phyloP scores from a whole-genome alignment of 2,888 invertebrate genomes.

The Drosophila algonquin region DNA sequence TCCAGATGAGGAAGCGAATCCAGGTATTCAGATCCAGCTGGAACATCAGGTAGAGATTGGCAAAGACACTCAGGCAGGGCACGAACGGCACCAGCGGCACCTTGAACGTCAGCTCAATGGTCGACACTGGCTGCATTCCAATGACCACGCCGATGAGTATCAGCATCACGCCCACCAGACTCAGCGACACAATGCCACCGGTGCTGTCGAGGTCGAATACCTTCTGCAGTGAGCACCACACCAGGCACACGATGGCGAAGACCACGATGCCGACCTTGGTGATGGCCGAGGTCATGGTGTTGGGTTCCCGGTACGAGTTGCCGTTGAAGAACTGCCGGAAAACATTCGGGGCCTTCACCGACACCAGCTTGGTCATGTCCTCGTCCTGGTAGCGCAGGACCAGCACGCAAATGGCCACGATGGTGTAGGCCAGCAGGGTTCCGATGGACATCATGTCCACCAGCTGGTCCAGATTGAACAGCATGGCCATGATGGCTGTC shows the following conservation, averaged over 20 bases:
- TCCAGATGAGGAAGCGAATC: slow-evolving; percentile 94
- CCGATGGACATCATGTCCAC: slow-evolving; percentile 99
- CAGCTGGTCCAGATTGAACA: slow-evolving; percentile 95
- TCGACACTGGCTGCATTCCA: slow-evolving; percentile 88
- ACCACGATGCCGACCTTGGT: slow-evolving; percentile 87
- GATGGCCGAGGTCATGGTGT: slow-evolving; percentile 87
- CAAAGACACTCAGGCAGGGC: slow-evolving; percentile 92
- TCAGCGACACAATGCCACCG: slow-evolving; percentile 84
- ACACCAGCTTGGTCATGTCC: slow-evolving; percentile 78
- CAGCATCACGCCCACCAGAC: slow-evolving; percentile 85
- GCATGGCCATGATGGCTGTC: slow-evolving; percentile 91
- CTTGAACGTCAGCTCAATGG: slow-evolving; percentile 88
- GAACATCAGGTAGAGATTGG: slow-evolving; percentile 96
- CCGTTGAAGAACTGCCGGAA: slow-evolving; percentile 89
- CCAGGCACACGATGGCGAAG: slow-evolving; percentile 85
- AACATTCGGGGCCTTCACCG: slow-evolving; percentile 79
- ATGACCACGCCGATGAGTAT: slow-evolving; percentile 86
- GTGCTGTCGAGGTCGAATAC: slow-evolving; percentile 54
- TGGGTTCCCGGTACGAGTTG: slow-evolving; percentile 88
- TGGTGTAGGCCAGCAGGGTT: slow-evolving; percentile 94
- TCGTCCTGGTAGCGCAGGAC: slow-evolving; percentile 89
- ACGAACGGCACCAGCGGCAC: slow-evolving; percentile 94
- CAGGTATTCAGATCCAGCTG: slow-evolving; percentile 93
- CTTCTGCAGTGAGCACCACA: slow-evolving; percentile 78
- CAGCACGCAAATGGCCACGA: slow-evolving; percentile 95